These are phyloP conservation scores for Gavialis gangeticus DNA, from an alignment of 2,113 vertebrate species.

Conservation along the genomic window DNA sequence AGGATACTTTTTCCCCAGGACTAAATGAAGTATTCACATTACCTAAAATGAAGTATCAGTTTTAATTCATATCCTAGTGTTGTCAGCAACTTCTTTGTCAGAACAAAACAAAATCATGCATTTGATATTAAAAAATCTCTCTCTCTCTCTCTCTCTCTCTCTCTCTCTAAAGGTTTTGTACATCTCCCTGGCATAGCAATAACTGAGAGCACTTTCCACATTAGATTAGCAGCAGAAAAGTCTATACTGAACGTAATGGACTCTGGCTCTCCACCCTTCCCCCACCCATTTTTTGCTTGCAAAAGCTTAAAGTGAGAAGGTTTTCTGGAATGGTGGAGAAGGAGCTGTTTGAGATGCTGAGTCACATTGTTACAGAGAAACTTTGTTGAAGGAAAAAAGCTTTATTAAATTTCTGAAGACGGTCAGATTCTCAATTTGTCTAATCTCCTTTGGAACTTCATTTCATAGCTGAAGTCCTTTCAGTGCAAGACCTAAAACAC, in stretches of 20 bases:
- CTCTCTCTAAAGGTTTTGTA: background rate
- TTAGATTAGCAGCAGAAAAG: background rate
- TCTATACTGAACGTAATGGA: background rate
- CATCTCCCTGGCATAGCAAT: background rate
- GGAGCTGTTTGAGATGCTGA: background rate
- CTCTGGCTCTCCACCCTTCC: background rate
- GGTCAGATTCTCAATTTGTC: background rate
- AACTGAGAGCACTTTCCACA: background rate
- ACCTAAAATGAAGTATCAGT: conserved; percentile 26
- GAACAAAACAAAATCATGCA: background rate
- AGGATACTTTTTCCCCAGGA: background rate
- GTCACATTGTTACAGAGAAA: background rate
- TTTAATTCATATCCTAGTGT: conserved; percentile 4
- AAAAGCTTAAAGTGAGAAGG: background rate
- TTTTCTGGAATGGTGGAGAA: background rate
- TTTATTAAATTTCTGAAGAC: background rate
- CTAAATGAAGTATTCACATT: conserved; percentile 11
- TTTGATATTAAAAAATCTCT: background rate
- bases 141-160: rapidly evolving
- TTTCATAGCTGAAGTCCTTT: background rate
- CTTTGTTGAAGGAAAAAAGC: background rate
- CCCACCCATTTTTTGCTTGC: background rate
- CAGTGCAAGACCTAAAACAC: background rate
- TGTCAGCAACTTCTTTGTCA: background rate
- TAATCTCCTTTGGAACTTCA: background rate